Evolutionary conservation across 35 echinoderm and acorn worm genomes (phyloP).

Genomic region (Heliocidaris tuberculata): DNA sequence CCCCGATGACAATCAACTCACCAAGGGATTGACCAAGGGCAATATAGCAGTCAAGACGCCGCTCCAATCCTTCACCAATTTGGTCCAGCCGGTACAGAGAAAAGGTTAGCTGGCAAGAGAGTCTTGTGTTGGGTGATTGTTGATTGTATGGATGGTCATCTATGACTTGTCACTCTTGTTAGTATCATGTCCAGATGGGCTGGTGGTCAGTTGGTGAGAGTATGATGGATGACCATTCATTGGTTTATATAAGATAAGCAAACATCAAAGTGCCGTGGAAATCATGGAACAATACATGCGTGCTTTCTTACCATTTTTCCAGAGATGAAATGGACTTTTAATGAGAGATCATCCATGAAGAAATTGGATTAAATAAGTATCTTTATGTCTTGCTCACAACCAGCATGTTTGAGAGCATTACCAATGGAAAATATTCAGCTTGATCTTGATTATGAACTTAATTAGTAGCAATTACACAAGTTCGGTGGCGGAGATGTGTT

Average conservation of each 20-base stretch:
- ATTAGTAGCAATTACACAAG: too few species aligned
- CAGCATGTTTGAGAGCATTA: too few species aligned
- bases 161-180: neutral
- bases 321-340: neutral
- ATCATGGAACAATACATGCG: too few species aligned
- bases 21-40: constrained; percentile 48
- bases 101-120: constrained; percentile 6
- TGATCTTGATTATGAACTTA: too few species aligned
- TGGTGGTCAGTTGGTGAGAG: neutral
- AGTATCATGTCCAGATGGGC: neutral
- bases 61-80: constrained; percentile 68
- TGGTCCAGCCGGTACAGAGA: constrained; percentile 57
- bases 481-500: too few species aligned
- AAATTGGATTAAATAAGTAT: neutral
- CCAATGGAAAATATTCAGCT: too few species aligned
- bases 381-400: too few species aligned
- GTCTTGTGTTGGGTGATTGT: neutral
- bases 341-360: neutral
- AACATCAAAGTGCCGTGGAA: neutral
- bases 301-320: neutral
- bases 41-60: constrained; percentile 67
- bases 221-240: neutral
- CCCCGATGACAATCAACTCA: constrained; percentile 37
- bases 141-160: neutral
- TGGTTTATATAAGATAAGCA: neutral